Base-by-base conservation (phyloP, 2,888 invertebrate genomes). In the Lagria hirta region DNA sequence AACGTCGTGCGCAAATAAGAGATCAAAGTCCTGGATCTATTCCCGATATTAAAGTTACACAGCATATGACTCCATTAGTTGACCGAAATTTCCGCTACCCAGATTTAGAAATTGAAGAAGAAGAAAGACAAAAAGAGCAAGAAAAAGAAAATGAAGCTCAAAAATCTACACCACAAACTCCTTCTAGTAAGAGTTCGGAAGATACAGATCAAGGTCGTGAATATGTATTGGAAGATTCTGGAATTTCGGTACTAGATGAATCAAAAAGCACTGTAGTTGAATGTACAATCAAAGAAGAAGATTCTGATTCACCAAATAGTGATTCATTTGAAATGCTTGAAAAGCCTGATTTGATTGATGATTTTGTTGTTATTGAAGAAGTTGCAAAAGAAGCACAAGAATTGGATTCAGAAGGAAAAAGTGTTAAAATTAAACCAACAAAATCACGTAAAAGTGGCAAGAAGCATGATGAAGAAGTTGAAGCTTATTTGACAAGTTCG, bases 261-360 rank as follows among this genome's bases (percentile, higher is more conserved):
- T 64, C 75, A 57, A 65, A 68, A 67, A 58, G 69, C 10, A 77
- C 81, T 10, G 77, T 82, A 2, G 74, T 78, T 4, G 79, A 81
- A 55, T 81, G 84, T 58, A 80, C 77, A 60, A 70, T 74, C 3
- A 65, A 76, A 20, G 79, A 79, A 55, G 78, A 77, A 58, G 68
- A 68, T 32, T 67, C 71, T 2, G 84, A 87, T 55, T 89, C 89
- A 0, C 88, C 88, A 0, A 83, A 80, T 5, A 86, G 85, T 60
- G 90, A 90, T 66, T 90, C 90, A 13, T 91, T 91, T 68, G 91
- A 91, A 76, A 80, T 91, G 76, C 75, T 91, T 1, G 90, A 91
- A 57, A 89, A 88, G 63, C 89, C 90, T 1, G 88, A 88, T 62
- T 81, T 90, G 54, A 86, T 88, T 54, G 91, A 91, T 61, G 90